Conservation (phyloP, 2,888 invertebrate species). For the Eubasilissa splendida region DNA sequence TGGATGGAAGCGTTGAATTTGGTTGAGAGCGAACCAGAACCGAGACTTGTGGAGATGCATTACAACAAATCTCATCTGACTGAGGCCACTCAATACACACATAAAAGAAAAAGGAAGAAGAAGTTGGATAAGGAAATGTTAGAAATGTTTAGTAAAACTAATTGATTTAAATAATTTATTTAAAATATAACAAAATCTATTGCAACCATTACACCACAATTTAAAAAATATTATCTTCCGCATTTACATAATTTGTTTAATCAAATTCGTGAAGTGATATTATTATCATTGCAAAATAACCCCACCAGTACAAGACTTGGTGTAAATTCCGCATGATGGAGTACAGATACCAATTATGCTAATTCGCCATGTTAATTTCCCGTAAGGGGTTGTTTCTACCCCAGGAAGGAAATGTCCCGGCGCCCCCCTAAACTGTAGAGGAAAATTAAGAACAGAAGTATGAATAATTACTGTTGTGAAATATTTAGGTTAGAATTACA, state of each 20-base stretch:
- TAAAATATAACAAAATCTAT: no score
- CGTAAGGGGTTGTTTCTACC: constrained; percentile 46
- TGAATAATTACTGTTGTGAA: constrained; percentile 44
- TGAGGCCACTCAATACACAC: no score
- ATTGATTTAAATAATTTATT: no score
- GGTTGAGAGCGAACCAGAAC: no score
- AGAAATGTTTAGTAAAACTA: no score
- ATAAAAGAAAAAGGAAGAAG: no score
- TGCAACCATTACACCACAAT: no score
- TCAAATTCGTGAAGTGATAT: constrained; percentile 10
- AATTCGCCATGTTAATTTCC: constrained; percentile 57
- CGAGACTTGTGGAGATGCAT: no score
- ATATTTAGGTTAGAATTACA: constrained; percentile 31
- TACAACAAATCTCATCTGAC: no score
- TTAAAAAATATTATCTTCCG: no score
- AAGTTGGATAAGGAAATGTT: no score
- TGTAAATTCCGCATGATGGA: constrained; percentile 47
- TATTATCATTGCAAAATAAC: constrained; percentile 25
- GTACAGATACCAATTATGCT: constrained; percentile 58
- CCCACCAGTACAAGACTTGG: constrained; percentile 23
- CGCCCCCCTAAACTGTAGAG: constrained; percentile 9
- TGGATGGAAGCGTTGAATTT: no score
- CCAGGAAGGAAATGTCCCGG: constrained; percentile 56
- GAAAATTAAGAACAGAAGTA: constrained; percentile 32
- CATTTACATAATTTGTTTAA: constrained; percentile 6